phyloP scores from a whole-genome alignment of 2,113 vertebrate species.

The Spheniscus mendiculus region DNA sequence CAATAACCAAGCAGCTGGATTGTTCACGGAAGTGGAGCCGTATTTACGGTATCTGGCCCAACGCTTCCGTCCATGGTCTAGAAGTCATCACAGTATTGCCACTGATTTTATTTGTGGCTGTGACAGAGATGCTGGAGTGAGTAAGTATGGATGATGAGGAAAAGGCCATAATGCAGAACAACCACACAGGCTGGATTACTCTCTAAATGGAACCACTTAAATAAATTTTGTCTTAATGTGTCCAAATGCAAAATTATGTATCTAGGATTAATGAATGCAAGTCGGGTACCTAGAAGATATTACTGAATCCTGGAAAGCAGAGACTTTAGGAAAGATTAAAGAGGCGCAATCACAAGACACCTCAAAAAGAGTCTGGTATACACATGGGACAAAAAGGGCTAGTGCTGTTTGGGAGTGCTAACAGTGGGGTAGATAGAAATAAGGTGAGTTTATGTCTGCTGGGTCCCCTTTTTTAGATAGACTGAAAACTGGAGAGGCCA shows the following conservation, averaged over 20 bases:
- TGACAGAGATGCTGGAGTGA: background rate
- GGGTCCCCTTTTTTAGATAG: background rate
- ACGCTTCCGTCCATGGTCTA: fast-evolving
- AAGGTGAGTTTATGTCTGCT: background rate
- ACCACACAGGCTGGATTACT: background rate
- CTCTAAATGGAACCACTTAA: background rate
- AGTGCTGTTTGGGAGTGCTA: background rate
- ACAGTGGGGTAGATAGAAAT: background rate
- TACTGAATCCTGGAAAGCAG: background rate
- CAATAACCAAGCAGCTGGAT: background rate
- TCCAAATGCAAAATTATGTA: background rate
- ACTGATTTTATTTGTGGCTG: background rate
- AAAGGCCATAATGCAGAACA: background rate
- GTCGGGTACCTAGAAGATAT: background rate
- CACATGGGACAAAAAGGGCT: background rate
- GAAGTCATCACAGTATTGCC: background rate
- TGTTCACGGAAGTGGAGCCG: background rate
- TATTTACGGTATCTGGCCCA: background rate
- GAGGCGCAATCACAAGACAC: background rate
- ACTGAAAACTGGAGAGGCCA: background rate
- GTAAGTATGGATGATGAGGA: background rate
- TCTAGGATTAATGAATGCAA: background rate
- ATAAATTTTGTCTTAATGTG: background rate
- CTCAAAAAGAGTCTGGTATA: background rate
- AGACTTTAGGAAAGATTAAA: background rate